A percentile compares a stretch with the other conserved stretches of the same genome.
Evolutionary conservation across 2,113 vertebrate genomes (phyloP).

Genomic region (Hassar affinis): DNA sequence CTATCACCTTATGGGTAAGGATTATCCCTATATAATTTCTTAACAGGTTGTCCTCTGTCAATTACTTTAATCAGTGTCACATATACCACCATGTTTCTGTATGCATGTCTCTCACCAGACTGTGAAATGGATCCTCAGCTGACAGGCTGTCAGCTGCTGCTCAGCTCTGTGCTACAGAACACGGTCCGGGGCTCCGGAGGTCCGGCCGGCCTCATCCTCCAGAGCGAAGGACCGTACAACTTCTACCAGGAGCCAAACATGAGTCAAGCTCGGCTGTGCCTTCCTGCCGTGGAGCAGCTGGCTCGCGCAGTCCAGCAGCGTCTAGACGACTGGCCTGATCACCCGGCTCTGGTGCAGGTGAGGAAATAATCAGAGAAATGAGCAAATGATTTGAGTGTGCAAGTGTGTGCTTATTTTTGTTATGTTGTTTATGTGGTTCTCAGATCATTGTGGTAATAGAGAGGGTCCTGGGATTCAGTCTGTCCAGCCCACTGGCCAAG

Average conservation of each 20-base stretch:
- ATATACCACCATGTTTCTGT: neutral
- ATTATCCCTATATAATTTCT: too few relatives aligned
- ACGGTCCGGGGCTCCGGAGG: slow-evolving; percentile 75
- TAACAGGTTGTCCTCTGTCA: neutral
- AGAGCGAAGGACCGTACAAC: slow-evolving; percentile 83
- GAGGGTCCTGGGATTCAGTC: slow-evolving; percentile 84
- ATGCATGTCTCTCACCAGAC: slow-evolving; percentile 64
- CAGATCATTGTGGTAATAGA: slow-evolving; percentile 85
- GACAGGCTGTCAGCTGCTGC: slow-evolving; percentile 82
- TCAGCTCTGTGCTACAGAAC: slow-evolving; percentile 84
- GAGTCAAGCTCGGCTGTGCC: slow-evolving; percentile 81
- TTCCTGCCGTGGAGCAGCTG: slow-evolving; percentile 81
- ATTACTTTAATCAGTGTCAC: neutral
- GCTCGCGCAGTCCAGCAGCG: slow-evolving; percentile 73
- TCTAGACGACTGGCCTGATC: slow-evolving; percentile 90
- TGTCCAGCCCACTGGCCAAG: slow-evolving; percentile 90
- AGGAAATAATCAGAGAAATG: neutral
- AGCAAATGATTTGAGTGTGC: neutral
- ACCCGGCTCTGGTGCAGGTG: slow-evolving; percentile 91
- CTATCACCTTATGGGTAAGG: slow-evolving; percentile 87
- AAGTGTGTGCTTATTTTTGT: neutral
- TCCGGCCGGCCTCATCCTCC: slow-evolving; percentile 70
- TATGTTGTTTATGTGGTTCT: slow-evolving; percentile 31
- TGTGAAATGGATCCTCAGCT: slow-evolving; percentile 82
- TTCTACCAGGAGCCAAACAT: slow-evolving; percentile 94